Evolutionary conservation across 2,888 invertebrate species (phyloP), one percentile per base, ranked within the genome.

Genomic region (Coremacera marginata): DNA sequence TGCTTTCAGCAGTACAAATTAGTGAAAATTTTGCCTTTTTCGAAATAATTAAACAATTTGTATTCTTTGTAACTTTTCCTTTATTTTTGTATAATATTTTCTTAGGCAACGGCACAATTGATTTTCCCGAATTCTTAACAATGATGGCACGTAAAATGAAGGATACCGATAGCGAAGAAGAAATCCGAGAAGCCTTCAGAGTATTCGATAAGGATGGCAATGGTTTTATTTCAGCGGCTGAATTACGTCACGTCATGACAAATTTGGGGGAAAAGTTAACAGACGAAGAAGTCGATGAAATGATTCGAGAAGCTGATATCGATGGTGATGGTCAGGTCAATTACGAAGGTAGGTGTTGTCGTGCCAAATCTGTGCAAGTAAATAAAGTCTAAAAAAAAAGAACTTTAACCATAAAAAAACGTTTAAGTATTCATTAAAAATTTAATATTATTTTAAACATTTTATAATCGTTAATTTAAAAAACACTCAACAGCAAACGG

Each of bases 101-200:
- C 22, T 67, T 55, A 98, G 98, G 98, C 89, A 99, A 99, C 91
- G 99, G 99, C 89, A 99, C 98, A 90, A 99, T 99, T 91, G 99
- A 99, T 92, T 99, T 99, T 92, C 98, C 98, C 86, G 99, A 99
- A 92, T 99, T 99, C 93, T 94, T 99, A 88, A 98, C 98, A 90
- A 99, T 99, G 98, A 99, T 99, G 99, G 99, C 99, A 88, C 94
- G 98, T 89, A 99, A 99, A 94, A 98, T 99, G 98, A 98, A 99
- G 91, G 98, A 99, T 92, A 98, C 98, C 84, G 99, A 99, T 92
- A 96, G 97, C 90, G 98, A 98, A 93, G 98, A 98, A 91, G 98
- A 99, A 92, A 98, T 99, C 91, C 95, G 98, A 90, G 98, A 99
- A 91, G 98, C 98, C 85, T 96, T 98, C 95, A 94, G 98, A 91